Percentiles rank a stretch among this genome's conserved stretches.
phyloP scores from a whole-genome alignment of 2,797 vertebrate species.

The Artibeus jamaicensis region DNA sequence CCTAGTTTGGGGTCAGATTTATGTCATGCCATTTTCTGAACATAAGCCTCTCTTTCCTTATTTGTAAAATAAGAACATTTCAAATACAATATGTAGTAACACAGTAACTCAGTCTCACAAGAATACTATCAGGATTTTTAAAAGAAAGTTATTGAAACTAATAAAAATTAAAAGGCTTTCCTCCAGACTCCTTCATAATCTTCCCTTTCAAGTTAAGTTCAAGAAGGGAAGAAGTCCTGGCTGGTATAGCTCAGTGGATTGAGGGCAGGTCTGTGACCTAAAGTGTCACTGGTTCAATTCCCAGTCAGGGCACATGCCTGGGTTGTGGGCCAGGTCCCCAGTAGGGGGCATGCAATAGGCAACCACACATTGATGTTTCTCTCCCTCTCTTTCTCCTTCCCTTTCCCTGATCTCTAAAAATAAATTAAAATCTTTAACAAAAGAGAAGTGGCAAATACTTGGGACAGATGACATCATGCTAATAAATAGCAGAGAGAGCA shows the following conservation, averaged over 20 bases:
- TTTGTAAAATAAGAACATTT: neutral
- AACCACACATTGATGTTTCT: too few species aligned
- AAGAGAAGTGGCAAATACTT: neutral
- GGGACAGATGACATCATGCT: neutral
- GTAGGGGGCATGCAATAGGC: too few species aligned
- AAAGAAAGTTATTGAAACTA: neutral
- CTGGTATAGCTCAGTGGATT: too few species aligned
- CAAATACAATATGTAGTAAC: neutral
- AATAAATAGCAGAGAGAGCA: neutral
- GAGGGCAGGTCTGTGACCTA: too few species aligned
- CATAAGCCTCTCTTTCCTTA: slow-evolving; percentile 17
- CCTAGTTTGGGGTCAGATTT: neutral
- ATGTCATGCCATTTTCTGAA: neutral
- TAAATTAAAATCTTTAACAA: too few species aligned
- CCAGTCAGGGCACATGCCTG: too few species aligned
- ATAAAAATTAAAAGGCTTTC: neutral
- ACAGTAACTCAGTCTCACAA: neutral
- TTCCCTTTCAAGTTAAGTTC: neutral
- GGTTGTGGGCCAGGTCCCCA: too few species aligned
- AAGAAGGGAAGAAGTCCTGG: neutral
- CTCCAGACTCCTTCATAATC: neutral
- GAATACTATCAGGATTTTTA: neutral
- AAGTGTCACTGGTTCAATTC: too few species aligned
- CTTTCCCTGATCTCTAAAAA: too few species aligned
- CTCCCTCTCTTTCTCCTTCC: too few species aligned